Percentiles rank a stretch among this genome's conserved stretches.
These are phyloP conservation scores for Clitarchus hookeri DNA, from an alignment of 2,888 invertebrate genomes.

Conservation along the genomic window DNA sequence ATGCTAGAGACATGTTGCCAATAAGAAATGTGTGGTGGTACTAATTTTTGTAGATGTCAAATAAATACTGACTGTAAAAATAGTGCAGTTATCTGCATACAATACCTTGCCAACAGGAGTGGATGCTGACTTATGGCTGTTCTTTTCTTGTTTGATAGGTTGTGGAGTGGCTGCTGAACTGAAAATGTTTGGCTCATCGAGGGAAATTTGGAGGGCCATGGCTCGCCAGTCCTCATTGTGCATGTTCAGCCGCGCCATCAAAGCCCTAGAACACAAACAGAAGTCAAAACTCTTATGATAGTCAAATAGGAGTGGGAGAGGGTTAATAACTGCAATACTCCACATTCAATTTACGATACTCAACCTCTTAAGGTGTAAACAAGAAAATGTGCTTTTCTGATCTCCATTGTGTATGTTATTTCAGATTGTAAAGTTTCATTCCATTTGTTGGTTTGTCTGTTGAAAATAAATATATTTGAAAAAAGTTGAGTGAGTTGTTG, in stretches of 20 bases:
- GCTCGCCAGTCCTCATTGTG: conserved; percentile 73
- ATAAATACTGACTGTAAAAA: too few relatives aligned
- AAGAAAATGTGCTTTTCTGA: background rate
- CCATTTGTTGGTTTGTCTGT: background rate
- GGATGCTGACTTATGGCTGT: conserved; percentile 21
- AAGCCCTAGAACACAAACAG: conserved; percentile 55
- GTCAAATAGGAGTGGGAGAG: background rate
- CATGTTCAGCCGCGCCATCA: conserved; percentile 69
- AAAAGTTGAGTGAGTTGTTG: background rate
- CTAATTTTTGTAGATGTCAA: too few relatives aligned
- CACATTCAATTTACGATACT: background rate
- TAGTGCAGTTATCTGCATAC: background rate
- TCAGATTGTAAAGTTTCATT: background rate
- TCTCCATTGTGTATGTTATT: background rate
- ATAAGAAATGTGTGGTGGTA: too few relatives aligned
- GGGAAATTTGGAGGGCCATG: conserved; percentile 62
- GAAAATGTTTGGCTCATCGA: conserved; percentile 48
- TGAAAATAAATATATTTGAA: background rate
- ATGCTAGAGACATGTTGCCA: too few relatives aligned
- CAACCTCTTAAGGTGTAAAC: background rate
- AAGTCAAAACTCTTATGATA: background rate
- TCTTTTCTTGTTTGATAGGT: conserved; percentile 46
- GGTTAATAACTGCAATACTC: background rate
- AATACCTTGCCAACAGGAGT: conserved; percentile 2
- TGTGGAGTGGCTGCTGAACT: conserved; percentile 47